phyloP scores from a whole-genome alignment of 2,797 vertebrate genomes.

The Galagoides demidoff region DNA sequence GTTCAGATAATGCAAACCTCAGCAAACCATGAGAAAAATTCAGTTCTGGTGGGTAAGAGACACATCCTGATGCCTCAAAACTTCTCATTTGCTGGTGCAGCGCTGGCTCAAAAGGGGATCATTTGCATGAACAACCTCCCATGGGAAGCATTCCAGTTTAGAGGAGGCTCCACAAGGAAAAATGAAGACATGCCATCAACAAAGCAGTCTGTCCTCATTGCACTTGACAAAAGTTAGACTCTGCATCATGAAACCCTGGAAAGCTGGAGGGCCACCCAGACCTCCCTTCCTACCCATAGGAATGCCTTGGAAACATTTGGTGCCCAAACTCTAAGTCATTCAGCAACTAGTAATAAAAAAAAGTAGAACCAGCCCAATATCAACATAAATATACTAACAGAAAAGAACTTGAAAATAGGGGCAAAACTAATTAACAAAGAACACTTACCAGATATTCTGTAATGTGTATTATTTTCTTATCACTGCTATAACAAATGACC shows the following conservation, averaged over 20 bases:
- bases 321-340: neutral
- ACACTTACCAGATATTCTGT: neutral
- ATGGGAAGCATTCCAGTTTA: neutral
- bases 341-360: neutral
- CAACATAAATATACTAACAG: neutral
- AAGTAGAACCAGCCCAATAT: neutral
- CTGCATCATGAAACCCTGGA: rapidly evolving
- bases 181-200: rapidly evolving
- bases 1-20: neutral
- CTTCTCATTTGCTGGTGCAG: neutral
- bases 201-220: neutral
- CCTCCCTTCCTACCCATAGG: neutral
- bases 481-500: neutral
- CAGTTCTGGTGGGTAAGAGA: neutral
- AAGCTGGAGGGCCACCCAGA: neutral
- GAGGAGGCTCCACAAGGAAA: neutral
- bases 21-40: neutral
- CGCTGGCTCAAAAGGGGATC: too few relatives aligned
- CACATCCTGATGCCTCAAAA: neutral
- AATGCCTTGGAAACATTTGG: neutral
- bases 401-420: neutral
- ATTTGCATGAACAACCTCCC: neutral
- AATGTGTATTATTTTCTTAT: neutral
- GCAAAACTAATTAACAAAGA: neutral
- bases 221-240: neutral